phyloP scores from a whole-genome alignment of 2,888 invertebrate species.

The Belgica antarctica region DNA sequence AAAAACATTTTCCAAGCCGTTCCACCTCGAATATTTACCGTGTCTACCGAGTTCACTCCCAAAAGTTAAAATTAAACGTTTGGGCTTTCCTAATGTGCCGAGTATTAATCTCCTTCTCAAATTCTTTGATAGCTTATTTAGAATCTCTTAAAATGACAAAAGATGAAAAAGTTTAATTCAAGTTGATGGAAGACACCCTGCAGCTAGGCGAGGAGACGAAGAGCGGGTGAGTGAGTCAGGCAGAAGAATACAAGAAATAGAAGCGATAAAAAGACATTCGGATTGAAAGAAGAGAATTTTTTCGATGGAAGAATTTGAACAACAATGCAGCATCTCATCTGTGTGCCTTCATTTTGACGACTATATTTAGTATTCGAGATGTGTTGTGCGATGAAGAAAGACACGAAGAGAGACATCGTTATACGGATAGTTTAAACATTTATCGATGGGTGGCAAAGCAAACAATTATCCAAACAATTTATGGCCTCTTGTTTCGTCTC shows the following conservation, averaged over 20 bases:
- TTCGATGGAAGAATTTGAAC: conserved; percentile 11
- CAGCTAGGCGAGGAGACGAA: conserved; percentile 25
- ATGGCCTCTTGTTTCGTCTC: conserved; percentile 27
- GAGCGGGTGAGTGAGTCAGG: not conserved
- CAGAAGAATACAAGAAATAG: too few relatives aligned
- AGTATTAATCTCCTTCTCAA: conserved; percentile 25
- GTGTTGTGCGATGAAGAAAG: conserved; percentile 13
- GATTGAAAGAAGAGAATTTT: conserved; percentile 21
- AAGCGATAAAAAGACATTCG: not conserved
- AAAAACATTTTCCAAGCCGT: not conserved
- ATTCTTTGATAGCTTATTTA: conserved; percentile 24
- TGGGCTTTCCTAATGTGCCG: conserved; percentile 15
- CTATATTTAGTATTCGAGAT: conserved; percentile 40
- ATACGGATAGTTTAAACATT: conserved; percentile 37
- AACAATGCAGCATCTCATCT: conserved; percentile 39
- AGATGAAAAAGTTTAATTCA: conserved; percentile 26
- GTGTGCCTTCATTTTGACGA: conserved; percentile 36
- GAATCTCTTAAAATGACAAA: conserved; percentile 23
- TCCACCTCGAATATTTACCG: conserved; percentile 22
- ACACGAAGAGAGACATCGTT: conserved; percentile 14
- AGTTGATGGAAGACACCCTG: conserved; percentile 41
- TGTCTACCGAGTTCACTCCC: too few relatives aligned
- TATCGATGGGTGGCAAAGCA: conserved; percentile 43
- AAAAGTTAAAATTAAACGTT: conserved; percentile 21
- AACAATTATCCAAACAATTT: conserved; percentile 43